phyloP scores from a whole-genome alignment of 2,888 invertebrate species.

The Orgyia antiqua region DNA sequence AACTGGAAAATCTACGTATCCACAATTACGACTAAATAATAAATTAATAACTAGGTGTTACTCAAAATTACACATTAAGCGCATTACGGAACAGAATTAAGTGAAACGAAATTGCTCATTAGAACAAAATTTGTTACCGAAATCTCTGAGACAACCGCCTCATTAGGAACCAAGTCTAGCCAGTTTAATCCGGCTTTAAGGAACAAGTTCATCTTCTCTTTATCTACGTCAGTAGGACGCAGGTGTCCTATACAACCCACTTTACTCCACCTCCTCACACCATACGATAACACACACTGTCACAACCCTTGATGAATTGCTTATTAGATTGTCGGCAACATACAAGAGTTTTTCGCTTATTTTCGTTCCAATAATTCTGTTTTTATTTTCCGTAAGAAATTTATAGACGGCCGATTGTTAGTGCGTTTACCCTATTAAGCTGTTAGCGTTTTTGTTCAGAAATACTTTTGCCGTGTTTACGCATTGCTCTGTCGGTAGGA shows the following conservation, averaged over 20 bases:
- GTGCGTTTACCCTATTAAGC: conserved; percentile 41
- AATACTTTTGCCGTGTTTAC: neutral
- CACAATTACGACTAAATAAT: no score
- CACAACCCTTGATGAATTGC: conserved; percentile 70
- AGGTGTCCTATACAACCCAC: conserved; percentile 43
- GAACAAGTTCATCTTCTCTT: conserved; percentile 56
- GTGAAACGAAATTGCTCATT: neutral
- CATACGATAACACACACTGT: conserved; percentile 60
- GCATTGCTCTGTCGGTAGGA: neutral
- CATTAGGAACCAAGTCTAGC: conserved; percentile 57
- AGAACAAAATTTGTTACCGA: neutral
- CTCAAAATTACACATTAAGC: no score
- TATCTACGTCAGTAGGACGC: conserved; percentile 53
- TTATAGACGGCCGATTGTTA: conserved; percentile 32
- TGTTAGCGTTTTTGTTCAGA: conserved; percentile 26
- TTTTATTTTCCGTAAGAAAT: conserved; percentile 36
- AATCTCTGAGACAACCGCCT: conserved; percentile 25
- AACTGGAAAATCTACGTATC: no score
- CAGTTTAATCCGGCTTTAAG: conserved; percentile 48
- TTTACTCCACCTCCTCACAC: conserved; percentile 20
- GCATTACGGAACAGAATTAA: no score
- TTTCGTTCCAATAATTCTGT: conserved; percentile 46
- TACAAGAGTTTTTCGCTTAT: conserved; percentile 46
- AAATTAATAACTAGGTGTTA: no score
- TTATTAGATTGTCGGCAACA: conserved; percentile 62